Evolutionary conservation across 2,797 vertebrate species (phyloP).

Genomic region (Pangasius macronema): DNA sequence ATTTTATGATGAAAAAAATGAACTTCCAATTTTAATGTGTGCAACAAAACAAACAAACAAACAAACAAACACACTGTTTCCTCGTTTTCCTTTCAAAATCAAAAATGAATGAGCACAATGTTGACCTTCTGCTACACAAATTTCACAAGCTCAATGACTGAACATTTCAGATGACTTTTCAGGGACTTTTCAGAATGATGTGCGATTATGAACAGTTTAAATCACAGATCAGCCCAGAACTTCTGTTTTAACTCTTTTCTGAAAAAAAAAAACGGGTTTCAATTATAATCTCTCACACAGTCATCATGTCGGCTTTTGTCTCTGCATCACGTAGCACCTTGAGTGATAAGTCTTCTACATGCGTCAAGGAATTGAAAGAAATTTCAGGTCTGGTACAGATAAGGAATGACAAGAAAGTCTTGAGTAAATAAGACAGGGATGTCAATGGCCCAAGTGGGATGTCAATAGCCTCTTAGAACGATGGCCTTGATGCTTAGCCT

Average conservation of each 20-base stretch:
- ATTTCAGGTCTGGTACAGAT: slow-evolving; percentile 38
- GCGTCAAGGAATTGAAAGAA: slow-evolving; percentile 41
- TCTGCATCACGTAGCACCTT: neutral
- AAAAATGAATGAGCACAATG: neutral
- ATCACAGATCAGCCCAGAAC: neutral
- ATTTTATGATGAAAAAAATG: no score
- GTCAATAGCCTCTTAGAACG: slow-evolving; percentile 75
- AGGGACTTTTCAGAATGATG: neutral
- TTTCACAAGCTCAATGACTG: neutral
- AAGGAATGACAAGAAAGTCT: slow-evolving; percentile 43
- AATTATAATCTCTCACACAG: neutral
- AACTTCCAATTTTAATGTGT: no score
- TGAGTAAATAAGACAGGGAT: slow-evolving; percentile 62
- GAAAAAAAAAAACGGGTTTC: neutral
- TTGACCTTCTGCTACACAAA: no score
- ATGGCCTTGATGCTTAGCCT: slow-evolving; percentile 72
- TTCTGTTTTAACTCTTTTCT: no score
- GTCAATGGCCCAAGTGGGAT: slow-evolving; percentile 75
- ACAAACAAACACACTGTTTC: neutral
- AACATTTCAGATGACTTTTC: neutral
- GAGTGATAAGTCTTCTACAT: slow-evolving; percentile 8
- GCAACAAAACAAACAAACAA: no score
- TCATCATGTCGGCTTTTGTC: neutral
- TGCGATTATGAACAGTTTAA: neutral
- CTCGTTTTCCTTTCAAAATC: neutral